A percentile compares a stretch with the other conserved stretches of the same genome.
phyloP scores from a whole-genome alignment of 1,140 invertebrate species.

The Rhagoletis pomonella region DNA sequence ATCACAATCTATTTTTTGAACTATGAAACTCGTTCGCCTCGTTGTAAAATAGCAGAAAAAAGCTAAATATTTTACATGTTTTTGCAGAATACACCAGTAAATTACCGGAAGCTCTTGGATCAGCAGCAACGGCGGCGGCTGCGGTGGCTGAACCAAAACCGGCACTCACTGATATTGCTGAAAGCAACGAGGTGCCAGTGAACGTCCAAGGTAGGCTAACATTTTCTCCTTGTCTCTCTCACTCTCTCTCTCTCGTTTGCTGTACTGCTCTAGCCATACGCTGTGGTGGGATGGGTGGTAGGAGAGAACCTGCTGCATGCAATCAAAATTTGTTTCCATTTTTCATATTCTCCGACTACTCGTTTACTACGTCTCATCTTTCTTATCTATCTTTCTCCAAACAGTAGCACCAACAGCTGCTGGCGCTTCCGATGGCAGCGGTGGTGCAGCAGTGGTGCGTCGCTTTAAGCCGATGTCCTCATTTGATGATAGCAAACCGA shows the following conservation, averaged over 20 bases:
- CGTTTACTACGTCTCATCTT: background rate
- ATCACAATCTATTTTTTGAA: background rate
- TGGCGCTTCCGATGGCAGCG: conserved; percentile 53
- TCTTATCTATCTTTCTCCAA: conserved; percentile 19
- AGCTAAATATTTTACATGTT: background rate
- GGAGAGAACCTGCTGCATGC: conserved; percentile 4
- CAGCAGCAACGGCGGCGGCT: background rate
- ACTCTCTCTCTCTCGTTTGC: background rate
- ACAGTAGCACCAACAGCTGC: background rate
- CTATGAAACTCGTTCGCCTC: conserved; percentile 2
- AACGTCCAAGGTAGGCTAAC: conserved; percentile 33
- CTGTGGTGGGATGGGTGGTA: background rate
- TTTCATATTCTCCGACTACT: background rate
- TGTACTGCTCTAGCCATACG: background rate
- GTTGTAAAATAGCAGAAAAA: conserved; percentile 32
- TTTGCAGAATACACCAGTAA: conserved; percentile 60
- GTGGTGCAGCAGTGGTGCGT: conserved; percentile 63
- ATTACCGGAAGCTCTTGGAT: conserved; percentile 47
- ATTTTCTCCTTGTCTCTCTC: background rate
- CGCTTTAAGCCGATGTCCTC: conserved; percentile 67
- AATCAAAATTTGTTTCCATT: conserved; percentile 18
- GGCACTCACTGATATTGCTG: conserved; percentile 66
- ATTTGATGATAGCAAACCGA: conserved; percentile 86
- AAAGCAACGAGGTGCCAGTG: conserved; percentile 58
- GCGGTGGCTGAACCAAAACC: conserved; percentile 52